phyloP scores from a whole-genome alignment of 2,888 invertebrate genomes.

The Augiades crinisus region DNA sequence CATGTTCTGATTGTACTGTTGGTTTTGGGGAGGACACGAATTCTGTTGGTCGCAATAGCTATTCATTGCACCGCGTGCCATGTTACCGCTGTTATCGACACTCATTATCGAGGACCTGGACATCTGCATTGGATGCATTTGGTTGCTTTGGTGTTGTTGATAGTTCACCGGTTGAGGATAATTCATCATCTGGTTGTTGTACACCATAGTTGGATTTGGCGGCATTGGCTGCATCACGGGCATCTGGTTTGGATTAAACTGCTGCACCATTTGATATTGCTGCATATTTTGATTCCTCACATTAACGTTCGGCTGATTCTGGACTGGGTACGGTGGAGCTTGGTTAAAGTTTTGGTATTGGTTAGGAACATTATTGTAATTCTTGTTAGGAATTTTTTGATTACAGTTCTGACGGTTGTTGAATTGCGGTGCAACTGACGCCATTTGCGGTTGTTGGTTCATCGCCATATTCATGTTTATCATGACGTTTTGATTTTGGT shows the following conservation, averaged over 20 bases:
- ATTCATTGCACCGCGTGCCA: conserved; percentile 63
- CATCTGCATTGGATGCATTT: conserved; percentile 68
- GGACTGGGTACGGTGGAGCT: conserved; percentile 55
- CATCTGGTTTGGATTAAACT: conserved; percentile 61
- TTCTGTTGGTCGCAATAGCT: conserved; percentile 63
- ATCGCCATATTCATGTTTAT: conserved; percentile 50
- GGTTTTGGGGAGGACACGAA: conserved; percentile 51
- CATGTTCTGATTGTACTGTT: conserved; percentile 61
- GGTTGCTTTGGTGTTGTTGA: conserved; percentile 49
- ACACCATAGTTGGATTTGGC: conserved; percentile 50
- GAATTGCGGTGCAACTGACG: conserved; percentile 45
- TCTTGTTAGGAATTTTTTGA: conserved; percentile 57
- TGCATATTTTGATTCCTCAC: conserved; percentile 63
- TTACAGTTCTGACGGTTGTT: conserved; percentile 57
- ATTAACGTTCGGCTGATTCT: conserved; percentile 54
- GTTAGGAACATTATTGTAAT: conserved; percentile 53
- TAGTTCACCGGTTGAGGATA: conserved; percentile 61
- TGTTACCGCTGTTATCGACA: conserved; percentile 69
- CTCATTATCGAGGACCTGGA: conserved; percentile 75
- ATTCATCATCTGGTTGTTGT: conserved; percentile 58
- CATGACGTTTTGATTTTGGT: conserved; percentile 51
- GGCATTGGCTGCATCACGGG: conserved; percentile 49
- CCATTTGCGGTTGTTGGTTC: conserved; percentile 45
- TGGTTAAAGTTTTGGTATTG: conserved; percentile 65
- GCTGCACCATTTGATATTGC: conserved; percentile 66